Evolutionary conservation across 2,113 vertebrate species (phyloP).

Genomic region (Dolichotis patagonum): DNA sequence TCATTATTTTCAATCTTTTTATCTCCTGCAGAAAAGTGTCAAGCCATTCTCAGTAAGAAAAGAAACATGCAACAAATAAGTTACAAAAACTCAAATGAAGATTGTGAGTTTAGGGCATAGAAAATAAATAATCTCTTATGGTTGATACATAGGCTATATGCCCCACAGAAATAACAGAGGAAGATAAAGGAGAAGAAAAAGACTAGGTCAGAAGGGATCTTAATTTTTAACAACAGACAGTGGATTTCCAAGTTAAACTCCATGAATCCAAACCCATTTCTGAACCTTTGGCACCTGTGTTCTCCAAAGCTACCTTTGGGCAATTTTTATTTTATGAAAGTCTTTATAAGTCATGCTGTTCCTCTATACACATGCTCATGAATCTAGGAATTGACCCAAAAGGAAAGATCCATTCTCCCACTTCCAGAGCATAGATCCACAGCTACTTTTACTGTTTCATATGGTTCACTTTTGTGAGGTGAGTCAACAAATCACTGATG

Average conservation of each 20-base stretch:
- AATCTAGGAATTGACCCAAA: neutral
- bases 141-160: neutral
- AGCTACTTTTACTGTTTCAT: neutral
- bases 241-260: neutral
- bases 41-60: neutral
- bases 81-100: neutral
- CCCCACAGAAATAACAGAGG: neutral
- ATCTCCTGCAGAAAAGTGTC: neutral
- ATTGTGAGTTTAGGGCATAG: neutral
- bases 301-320: neutral
- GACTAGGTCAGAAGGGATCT: neutral
- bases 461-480: neutral
- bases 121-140: neutral
- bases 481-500: neutral
- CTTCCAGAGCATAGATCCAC: too few species aligned
- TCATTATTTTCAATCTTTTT: neutral
- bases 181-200: neutral
- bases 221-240: neutral
- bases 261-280: neutral
- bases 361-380: neutral
- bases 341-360: neutral
- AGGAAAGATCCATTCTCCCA: accelerated
- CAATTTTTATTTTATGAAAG: neutral
- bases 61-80: neutral
- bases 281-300: neutral